Base-by-base conservation (phyloP, 2,113 vertebrate species). In the Beaufortia kweichowensis region DNA sequence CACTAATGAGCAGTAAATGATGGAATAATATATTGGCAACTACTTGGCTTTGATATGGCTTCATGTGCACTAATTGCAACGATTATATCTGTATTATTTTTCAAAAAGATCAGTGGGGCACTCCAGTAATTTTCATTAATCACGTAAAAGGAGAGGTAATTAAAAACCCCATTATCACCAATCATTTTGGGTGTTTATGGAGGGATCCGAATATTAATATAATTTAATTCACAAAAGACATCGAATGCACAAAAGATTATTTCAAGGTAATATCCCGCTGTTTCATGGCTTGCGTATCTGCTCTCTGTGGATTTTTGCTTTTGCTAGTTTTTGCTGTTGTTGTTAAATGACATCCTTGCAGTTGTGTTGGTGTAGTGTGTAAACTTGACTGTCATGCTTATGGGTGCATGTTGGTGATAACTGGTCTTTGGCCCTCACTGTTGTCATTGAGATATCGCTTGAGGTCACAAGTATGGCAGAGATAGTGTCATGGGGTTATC, bases 61-160 rank as follows among this genome's bases (percentile, higher is more conserved):
- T 90, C 85, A 90, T 92, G 71, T 90, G 84, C 80, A 72, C 84
- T 93, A 93, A 94, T 93, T 93, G 90, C 87, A 82, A 80, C 88
- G 87, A 93, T 92, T 91, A 84, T 90, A 90, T 92, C 90, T 89
- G 83, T 86, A 85, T 87, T 92, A 82, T 92, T 89, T 90, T 89
- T 90, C 88, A 85, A 84, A 72, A 87, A 92, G 82, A 89, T 89
- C 89, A 90, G 87, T 88, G 81, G 86, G 89, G 88, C 84, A 87
- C 85, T 87, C 68, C 80, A 68, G 84, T 92, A 86, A 91, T 92
- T 91, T 93, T 89, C 86, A 93, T 93, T 92, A 92, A 92, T 92
- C 89, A 92, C 87, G 85, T 86, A 91, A 92, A 90, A 90, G 87
- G 83, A 83, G 24, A 84, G 84, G 77, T 91, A 91, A 94, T 94